Conservation (phyloP, 1,140 invertebrate genomes). For the Conus ventricosus region DNA sequence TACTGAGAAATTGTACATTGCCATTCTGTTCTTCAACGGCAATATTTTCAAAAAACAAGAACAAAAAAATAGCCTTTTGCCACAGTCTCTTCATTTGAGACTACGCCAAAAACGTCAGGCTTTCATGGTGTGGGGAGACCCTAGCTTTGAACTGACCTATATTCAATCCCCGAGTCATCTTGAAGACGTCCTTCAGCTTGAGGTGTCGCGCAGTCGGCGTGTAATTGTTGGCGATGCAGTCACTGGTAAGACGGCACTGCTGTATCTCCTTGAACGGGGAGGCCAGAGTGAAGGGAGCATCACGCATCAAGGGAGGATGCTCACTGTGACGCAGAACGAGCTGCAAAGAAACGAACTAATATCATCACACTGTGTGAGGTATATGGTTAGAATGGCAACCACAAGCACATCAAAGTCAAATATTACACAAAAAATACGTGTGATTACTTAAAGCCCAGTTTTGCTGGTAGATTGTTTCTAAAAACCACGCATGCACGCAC, state of each 20-base stretch:
- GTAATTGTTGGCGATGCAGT: constrained; percentile 5
- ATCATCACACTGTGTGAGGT: too few species aligned
- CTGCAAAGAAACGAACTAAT: neutral
- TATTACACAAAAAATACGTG: too few species aligned
- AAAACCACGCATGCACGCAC: too few species aligned
- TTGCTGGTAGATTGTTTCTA: too few species aligned
- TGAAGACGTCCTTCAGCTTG: neutral
- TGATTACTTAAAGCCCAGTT: too few species aligned
- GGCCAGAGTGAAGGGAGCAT: neutral
- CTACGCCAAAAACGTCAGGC: neutral
- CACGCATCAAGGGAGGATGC: neutral
- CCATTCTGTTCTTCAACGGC: too few species aligned
- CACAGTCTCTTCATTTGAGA: neutral
- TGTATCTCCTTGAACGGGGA: neutral
- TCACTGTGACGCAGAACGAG: neutral
- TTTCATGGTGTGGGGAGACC: neutral
- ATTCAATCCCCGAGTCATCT: neutral
- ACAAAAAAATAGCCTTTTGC: neutral
- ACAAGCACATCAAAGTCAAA: too few species aligned
- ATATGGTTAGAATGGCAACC: too few species aligned
- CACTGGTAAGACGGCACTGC: neutral
- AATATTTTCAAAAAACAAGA: neutral
- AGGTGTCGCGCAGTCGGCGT: neutral
- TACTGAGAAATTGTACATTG: too few species aligned
- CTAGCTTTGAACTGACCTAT: neutral